Evolutionary conservation across 2,888 invertebrate genomes (phyloP), one percentile per base, ranked within the genome.

Genomic region (Pyrocoelia pectoralis): DNA sequence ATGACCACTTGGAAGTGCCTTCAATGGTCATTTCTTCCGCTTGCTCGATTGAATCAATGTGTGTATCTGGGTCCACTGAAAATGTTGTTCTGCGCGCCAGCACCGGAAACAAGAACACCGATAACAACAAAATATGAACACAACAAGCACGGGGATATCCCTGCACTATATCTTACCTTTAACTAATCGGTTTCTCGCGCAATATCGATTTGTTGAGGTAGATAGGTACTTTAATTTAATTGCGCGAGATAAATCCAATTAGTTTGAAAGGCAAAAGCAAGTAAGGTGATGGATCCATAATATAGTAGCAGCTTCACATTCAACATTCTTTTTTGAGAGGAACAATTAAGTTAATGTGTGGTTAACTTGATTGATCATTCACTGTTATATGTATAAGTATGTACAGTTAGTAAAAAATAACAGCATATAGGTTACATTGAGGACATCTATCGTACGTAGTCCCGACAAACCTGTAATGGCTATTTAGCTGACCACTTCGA

Each of bases 401-500:
- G 55, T 52, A 60, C 51, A 52, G 29, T 61, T 43, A 56, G 51
- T 59, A 56, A 49, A 57, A 61, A 50, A 15, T 63, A 43, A 52
- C 48, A 65, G 48, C 41, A 15, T 58, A 48, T 53, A 64, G 49
- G 55, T 12, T 18, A 59, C 56, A 64, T 3, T 13, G 64, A 56
- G 61, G 65, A 65, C 65, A 65, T 55, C 55, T 33, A 65, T 57
- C 61, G 65, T 33, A 33, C 33, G 33, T 33, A 33, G 33, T 33
- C 49, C 49, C 49, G 49, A 50, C 95, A 90, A 93, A 98, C 98
- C 97, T 93, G 98, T 98, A 84, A 98, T 97, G 82, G 97, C 97
- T 85, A 98, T 98, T 98, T 98, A 80, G 98, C 98, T 80, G 98
- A 98, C 98, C 98, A 98, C 87, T 98, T 98, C 83, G 97, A 97